A percentile compares a stretch with the other conserved stretches of the same genome.
Conservation (phyloP, 2,888 invertebrate genomes). For the Rhingia rostrata region DNA sequence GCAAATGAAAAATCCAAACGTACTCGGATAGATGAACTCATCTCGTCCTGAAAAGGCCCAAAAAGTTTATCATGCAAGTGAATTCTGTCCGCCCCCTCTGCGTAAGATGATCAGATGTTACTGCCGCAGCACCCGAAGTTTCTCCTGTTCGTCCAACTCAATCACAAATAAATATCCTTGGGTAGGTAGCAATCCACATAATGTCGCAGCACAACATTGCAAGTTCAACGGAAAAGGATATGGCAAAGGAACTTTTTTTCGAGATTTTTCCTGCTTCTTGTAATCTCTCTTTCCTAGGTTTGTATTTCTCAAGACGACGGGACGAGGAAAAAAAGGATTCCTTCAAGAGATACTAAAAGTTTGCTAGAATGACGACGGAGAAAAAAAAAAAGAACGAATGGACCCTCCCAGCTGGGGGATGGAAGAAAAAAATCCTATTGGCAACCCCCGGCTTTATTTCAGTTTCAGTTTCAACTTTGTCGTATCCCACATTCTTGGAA, state of each 20-base stretch:
- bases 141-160: slow-evolving; percentile 49
- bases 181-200: slow-evolving; percentile 53
- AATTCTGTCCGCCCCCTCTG: slow-evolving; percentile 11
- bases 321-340: slow-evolving; percentile 36
- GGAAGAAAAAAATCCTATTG: slow-evolving; percentile 44
- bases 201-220: slow-evolving; percentile 59
- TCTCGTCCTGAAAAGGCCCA: slow-evolving; percentile 60
- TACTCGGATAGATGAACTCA: slow-evolving; percentile 46
- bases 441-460: slow-evolving; percentile 67
- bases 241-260: slow-evolving; percentile 50
- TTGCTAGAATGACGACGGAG: not conserved
- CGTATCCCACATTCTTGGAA: slow-evolving; percentile 41
- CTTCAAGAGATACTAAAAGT: slow-evolving; percentile 64
- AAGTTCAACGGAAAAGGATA: slow-evolving; percentile 67
- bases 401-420: slow-evolving; percentile 2
- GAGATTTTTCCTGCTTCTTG: slow-evolving; percentile 29
- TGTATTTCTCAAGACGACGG: slow-evolving; percentile 39
- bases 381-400: slow-evolving; percentile 5
- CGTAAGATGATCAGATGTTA: slow-evolving; percentile 67
- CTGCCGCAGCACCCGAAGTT: slow-evolving; percentile 50
- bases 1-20: slow-evolving; percentile 48
- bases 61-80: slow-evolving; percentile 65
- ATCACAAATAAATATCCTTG: slow-evolving; percentile 71
- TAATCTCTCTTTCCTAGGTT: slow-evolving; percentile 55
- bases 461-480: slow-evolving; percentile 71